These are phyloP conservation scores for Meganola albula DNA, from an alignment of 2,888 invertebrate species.

Conservation along the genomic window DNA sequence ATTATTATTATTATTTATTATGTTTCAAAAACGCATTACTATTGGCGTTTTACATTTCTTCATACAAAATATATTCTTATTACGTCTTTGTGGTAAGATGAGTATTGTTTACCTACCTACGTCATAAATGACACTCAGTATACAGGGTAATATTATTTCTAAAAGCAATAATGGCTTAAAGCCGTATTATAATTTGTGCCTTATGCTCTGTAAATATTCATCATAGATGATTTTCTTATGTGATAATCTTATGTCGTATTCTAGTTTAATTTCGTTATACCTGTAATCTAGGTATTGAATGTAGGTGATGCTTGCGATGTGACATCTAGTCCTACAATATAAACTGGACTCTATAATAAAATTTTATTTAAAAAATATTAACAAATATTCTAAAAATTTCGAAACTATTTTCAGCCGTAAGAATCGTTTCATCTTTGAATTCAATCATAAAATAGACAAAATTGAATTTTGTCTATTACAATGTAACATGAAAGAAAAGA, in stretches of 20 bases:
- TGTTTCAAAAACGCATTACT: too few relatives aligned
- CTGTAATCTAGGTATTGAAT: too few relatives aligned
- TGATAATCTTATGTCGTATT: slow-evolving; percentile 55
- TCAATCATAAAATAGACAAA: too few relatives aligned
- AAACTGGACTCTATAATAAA: slow-evolving; percentile 35
- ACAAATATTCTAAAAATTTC: too few relatives aligned
- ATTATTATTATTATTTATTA: too few relatives aligned
- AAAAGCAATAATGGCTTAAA: slow-evolving; percentile 52
- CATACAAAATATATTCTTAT: too few relatives aligned
- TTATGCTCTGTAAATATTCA: slow-evolving; percentile 67
- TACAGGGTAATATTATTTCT: too few relatives aligned
- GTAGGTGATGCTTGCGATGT: slow-evolving; percentile 47
- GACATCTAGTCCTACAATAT: slow-evolving; percentile 57
- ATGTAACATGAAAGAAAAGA: too few relatives aligned
- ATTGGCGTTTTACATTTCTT: too few relatives aligned
- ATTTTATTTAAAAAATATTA: slow-evolving; percentile 22
- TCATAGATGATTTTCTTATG: slow-evolving; percentile 62
- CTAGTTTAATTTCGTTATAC: slow-evolving; percentile 39
- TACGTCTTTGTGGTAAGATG: too few relatives aligned
- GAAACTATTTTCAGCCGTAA: slow-evolving; percentile 8
- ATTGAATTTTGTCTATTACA: too few relatives aligned
- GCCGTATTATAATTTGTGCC: slow-evolving; percentile 65
- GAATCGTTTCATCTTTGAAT: slow-evolving; percentile 4
- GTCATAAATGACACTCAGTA: slow-evolving; percentile 2
- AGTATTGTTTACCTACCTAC: too few relatives aligned